Evolutionary conservation across 2,797 vertebrate species (phyloP).

Genomic region (Synaphobranchus kaupii): DNA sequence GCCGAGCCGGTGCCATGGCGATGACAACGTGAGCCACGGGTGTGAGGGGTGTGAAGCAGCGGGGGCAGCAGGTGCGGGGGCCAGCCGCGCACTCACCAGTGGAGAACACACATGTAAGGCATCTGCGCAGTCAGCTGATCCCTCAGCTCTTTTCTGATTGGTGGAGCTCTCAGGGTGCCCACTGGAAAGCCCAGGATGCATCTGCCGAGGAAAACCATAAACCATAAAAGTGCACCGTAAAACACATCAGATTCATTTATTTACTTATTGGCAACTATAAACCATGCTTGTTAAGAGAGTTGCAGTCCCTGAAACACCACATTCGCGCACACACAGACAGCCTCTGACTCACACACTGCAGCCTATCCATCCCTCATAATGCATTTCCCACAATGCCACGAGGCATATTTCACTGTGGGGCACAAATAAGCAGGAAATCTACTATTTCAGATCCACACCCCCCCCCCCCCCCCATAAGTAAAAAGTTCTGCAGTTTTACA

Average conservation of each 20-base stretch:
- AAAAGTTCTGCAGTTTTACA: background rate
- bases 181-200: conserved; percentile 83
- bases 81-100: conserved; percentile 77
- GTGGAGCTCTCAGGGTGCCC: conserved; percentile 72
- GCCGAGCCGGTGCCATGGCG: too few species aligned
- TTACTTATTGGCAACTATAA: background rate
- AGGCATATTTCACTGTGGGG: background rate
- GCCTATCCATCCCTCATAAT: background rate
- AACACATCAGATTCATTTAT: background rate
- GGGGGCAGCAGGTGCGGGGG: background rate
- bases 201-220: conserved; percentile 59
- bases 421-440: background rate
- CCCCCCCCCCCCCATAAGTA: background rate
- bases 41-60: background rate
- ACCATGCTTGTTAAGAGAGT: background rate
- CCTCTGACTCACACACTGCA: background rate
- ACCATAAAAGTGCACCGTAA: background rate
- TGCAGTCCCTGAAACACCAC: background rate
- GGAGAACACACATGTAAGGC: conserved; percentile 85
- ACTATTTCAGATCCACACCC: too few species aligned
- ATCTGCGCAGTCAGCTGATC: conserved; percentile 79
- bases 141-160: conserved; percentile 76
- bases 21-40: too few species aligned
- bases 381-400: background rate
- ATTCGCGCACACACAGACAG: background rate